phyloP scores from a whole-genome alignment of 2,113 vertebrate genomes.

The Coptodon rendalli region DNA sequence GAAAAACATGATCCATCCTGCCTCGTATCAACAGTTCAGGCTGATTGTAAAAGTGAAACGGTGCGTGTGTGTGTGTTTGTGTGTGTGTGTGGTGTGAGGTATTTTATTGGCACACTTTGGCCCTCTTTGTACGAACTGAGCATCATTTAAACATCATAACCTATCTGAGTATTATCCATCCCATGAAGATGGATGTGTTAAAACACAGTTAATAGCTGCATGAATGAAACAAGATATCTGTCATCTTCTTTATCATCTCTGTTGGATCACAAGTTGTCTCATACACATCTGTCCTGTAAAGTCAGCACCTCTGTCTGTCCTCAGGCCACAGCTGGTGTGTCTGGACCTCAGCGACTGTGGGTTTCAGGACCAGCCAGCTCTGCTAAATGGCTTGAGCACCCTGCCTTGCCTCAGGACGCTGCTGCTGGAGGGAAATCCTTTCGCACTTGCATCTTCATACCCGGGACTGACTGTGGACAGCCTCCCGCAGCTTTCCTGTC shows the following conservation, averaged over 20 bases:
- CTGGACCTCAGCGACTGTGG: slow-evolving; percentile 84
- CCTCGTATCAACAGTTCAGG: not conserved
- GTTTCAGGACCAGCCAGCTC: slow-evolving; percentile 65
- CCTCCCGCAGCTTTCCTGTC: slow-evolving; percentile 66
- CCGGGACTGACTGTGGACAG: slow-evolving; percentile 79
- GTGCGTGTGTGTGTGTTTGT: not conserved
- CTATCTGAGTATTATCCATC: not conserved
- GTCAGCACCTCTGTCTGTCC: not conserved
- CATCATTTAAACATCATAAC: not conserved
- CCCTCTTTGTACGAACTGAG: not conserved
- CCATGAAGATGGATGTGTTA: not conserved
- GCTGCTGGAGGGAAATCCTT: slow-evolving; percentile 80
- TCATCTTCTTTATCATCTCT: not conserved
- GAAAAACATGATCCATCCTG: not conserved
- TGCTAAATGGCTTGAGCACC: slow-evolving; percentile 60
- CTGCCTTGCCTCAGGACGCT: slow-evolving; percentile 72
- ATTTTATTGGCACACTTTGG: not conserved
- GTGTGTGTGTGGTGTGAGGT: not conserved
- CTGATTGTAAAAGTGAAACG: not conserved
- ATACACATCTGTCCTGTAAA: not conserved
- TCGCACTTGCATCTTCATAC: slow-evolving; percentile 75
- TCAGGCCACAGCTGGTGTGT: slow-evolving; percentile 83
- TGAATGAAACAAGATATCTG: not conserved
- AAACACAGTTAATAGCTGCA: not conserved
- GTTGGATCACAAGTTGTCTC: not conserved